A percentile compares a stretch with the other conserved stretches of the same genome.
These are phyloP conservation scores for Stenichneumon culpator DNA, from an alignment of 2,888 invertebrate species.

Conservation along the genomic window DNA sequence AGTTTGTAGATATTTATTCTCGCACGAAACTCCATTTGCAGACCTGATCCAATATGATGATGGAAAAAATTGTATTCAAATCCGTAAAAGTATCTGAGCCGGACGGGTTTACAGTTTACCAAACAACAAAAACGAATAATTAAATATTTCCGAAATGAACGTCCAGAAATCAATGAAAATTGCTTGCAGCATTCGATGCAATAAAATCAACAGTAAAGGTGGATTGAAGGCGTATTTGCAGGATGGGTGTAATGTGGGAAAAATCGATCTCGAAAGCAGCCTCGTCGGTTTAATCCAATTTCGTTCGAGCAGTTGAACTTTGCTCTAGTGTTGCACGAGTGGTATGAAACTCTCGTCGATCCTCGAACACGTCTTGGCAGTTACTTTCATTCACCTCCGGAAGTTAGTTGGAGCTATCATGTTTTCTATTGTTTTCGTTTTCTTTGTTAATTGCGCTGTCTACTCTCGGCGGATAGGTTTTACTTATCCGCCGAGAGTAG, in stretches of 20 bases:
- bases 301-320: conserved; percentile 18
- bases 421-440: too few relatives aligned
- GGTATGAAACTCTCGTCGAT: too few relatives aligned
- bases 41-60: not conserved
- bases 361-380: too few relatives aligned
- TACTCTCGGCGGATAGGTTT: too few relatives aligned
- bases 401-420: too few relatives aligned
- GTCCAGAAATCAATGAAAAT: not conserved
- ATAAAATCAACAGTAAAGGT: not conserved
- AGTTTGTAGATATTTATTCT: not conserved
- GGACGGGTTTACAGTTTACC: too few relatives aligned
- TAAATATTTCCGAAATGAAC: not conserved
- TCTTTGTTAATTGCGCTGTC: too few relatives aligned
- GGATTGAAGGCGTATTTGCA: not conserved
- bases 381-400: too few relatives aligned
- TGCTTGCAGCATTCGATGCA: not conserved
- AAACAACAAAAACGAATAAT: not conserved
- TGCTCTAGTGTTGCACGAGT: not conserved
- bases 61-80: not conserved
- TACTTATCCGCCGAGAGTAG: too few relatives aligned
- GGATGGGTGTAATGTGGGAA: not conserved
- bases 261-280: conserved; percentile 14
- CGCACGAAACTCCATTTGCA: not conserved
- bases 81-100: not conserved
- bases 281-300: conserved; percentile 31